Percentiles rank a stretch among this genome's conserved stretches.
Conservation (phyloP, 2,888 invertebrate species). For the Standfussiana lucernea region DNA sequence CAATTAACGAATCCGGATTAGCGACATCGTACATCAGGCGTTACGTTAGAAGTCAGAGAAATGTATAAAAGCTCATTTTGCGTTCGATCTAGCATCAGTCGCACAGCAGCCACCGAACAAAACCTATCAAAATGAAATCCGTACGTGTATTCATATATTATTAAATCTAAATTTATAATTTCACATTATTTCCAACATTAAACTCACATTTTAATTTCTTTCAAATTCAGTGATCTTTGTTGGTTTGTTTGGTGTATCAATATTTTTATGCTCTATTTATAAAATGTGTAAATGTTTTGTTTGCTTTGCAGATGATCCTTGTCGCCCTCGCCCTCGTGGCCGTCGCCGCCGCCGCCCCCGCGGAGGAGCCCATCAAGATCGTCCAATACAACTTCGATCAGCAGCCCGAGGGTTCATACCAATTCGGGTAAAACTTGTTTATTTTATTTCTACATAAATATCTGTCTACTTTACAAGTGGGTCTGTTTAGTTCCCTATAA, state of each 20-base stretch:
- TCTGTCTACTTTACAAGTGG: neutral
- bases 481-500: neutral
- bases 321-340: slow-evolving; percentile 63
- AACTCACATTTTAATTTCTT: neutral
- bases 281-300: neutral
- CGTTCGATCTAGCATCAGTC: slow-evolving; percentile 45
- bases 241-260: neutral
- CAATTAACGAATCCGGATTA: slow-evolving; percentile 42
- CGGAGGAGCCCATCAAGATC: neutral
- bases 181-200: neutral
- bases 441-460: neutral
- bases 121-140: slow-evolving; percentile 61
- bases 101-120: slow-evolving; percentile 52
- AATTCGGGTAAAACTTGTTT: slow-evolving; percentile 10
- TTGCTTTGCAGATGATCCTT: slow-evolving; percentile 48
- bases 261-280: neutral
- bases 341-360: slow-evolving; percentile 43
- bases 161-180: neutral
- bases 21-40: slow-evolving; percentile 27
- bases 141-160: slow-evolving; percentile 41
- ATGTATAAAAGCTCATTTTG: slow-evolving; percentile 58
- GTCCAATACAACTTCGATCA: neutral
- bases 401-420: slow-evolving; percentile 37
- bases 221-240: neutral
- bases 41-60: slow-evolving; percentile 17